These are phyloP conservation scores for Illadopsis cleaveri DNA, from an alignment of 2,113 vertebrate species.

Conservation along the genomic window DNA sequence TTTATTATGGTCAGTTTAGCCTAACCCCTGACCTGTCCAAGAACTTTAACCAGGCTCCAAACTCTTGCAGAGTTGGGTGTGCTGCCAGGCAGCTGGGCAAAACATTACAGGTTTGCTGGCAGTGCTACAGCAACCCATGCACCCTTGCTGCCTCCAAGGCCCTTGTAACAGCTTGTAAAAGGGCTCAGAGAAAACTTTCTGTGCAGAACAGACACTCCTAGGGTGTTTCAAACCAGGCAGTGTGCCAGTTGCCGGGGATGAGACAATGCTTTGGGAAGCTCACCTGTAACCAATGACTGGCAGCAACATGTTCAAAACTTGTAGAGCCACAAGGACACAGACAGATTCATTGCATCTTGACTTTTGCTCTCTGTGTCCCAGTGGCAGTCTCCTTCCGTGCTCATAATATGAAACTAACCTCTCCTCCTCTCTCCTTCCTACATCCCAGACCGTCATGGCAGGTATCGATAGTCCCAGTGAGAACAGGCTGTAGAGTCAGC, in stretches of 20 bases:
- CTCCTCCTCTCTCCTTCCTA: background rate
- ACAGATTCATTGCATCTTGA: background rate
- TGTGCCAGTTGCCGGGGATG: background rate
- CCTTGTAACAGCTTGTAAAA: slow-evolving; percentile 14
- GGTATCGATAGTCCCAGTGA: background rate
- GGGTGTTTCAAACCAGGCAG: background rate
- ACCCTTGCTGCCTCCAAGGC: background rate
- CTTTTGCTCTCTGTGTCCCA: background rate
- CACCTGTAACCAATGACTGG: background rate
- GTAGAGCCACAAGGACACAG: background rate
- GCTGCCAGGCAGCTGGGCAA: slow-evolving; percentile 26
- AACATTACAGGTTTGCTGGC: slow-evolving; percentile 12
- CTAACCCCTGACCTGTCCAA: background rate
- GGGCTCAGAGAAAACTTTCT: background rate
- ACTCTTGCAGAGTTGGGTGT: background rate
- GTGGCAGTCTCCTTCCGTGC: background rate
- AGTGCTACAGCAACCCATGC: background rate
- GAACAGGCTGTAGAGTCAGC: background rate
- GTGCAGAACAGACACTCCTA: background rate
- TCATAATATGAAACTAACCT: background rate
- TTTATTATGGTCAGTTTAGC: background rate
- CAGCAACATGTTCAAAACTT: background rate
- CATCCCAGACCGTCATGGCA: background rate
- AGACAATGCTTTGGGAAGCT: slow-evolving; percentile 12
- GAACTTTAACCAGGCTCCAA: slow-evolving; percentile 31